A percentile compares a stretch with the other conserved stretches of the same genome.
These are phyloP conservation scores for Sphaeramia orbicularis DNA, from an alignment of 2,797 vertebrate species.

Conservation along the genomic window DNA sequence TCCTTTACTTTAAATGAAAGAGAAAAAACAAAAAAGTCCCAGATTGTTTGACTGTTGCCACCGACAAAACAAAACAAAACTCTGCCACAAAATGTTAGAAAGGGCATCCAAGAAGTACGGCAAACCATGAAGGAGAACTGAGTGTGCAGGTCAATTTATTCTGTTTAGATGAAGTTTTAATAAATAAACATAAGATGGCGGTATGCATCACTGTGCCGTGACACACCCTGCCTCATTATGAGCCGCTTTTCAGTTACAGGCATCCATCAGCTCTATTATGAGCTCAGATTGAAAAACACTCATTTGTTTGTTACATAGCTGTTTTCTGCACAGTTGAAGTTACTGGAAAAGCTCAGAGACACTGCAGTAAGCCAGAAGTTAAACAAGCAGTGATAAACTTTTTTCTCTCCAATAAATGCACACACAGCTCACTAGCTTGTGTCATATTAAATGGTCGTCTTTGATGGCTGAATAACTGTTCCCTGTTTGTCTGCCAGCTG, in stretches of 20 bases:
- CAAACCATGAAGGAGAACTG: conserved; percentile 18
- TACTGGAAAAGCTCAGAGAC: not conserved
- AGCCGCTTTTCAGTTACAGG: not conserved
- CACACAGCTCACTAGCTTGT: conserved; percentile 58
- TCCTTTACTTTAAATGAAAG: no score
- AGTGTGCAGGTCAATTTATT: conserved; percentile 7
- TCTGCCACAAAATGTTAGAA: conserved; percentile 6
- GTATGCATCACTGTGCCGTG: not conserved
- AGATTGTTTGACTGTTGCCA: conserved; percentile 30
- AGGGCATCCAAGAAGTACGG: conserved; percentile 10
- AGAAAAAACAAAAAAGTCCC: not conserved
- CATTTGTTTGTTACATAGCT: not conserved
- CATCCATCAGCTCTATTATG: not conserved
- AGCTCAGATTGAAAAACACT: not conserved
- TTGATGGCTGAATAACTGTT: conserved; percentile 73
- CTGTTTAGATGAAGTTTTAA: not conserved
- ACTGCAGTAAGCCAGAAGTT: conserved; percentile 1
- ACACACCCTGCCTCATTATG: not conserved
- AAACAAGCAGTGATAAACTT: conserved; percentile 31
- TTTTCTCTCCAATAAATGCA: conserved; percentile 46
- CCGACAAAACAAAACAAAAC: conserved; percentile 2
- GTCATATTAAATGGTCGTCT: conserved; percentile 68
- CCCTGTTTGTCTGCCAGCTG: conserved; percentile 81
- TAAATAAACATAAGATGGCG: conserved; percentile 1
- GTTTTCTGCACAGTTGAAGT: not conserved